phyloP scores from a whole-genome alignment of 2,797 vertebrate species.

The Cirrhinus molitorella region DNA sequence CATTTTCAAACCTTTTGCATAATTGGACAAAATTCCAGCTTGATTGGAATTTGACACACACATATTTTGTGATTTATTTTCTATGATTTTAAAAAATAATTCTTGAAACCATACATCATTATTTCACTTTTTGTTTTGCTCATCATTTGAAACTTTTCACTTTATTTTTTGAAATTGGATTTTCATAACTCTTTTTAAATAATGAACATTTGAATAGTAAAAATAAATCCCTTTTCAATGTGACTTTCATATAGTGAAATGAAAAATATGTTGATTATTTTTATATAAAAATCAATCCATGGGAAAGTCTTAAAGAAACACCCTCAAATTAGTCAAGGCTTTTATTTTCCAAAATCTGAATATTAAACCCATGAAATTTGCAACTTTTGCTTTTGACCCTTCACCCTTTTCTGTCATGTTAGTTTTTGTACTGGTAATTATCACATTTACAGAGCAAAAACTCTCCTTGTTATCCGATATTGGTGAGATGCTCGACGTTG shows the following conservation, averaged over 20 bases:
- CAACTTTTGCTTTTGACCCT: constrained; percentile 21
- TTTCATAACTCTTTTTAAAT: background rate
- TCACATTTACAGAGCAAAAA: constrained; percentile 52
- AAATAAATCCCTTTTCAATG: background rate
- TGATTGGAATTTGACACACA: background rate
- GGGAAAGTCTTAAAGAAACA: background rate
- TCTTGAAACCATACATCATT: background rate
- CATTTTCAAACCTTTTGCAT: background rate
- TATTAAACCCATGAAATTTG: background rate
- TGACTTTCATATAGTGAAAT: background rate
- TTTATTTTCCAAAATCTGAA: background rate
- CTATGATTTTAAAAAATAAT: background rate
- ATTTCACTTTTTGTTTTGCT: background rate
- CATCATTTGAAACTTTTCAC: background rate
- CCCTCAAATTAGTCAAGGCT: background rate
- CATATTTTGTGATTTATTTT: background rate
- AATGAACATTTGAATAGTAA: background rate
- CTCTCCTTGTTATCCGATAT: constrained; percentile 71
- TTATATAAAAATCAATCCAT: background rate
- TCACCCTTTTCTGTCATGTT: constrained; percentile 40
- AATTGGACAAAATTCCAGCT: background rate
- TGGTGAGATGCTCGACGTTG: constrained; percentile 72
- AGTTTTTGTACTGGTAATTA: constrained; percentile 54
- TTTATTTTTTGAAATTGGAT: background rate
- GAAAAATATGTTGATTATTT: background rate